Percentiles rank a stretch among this genome's conserved stretches.
Evolutionary conservation across 1,140 invertebrate species (phyloP).

Genomic region (Saccostrea cuccullata): DNA sequence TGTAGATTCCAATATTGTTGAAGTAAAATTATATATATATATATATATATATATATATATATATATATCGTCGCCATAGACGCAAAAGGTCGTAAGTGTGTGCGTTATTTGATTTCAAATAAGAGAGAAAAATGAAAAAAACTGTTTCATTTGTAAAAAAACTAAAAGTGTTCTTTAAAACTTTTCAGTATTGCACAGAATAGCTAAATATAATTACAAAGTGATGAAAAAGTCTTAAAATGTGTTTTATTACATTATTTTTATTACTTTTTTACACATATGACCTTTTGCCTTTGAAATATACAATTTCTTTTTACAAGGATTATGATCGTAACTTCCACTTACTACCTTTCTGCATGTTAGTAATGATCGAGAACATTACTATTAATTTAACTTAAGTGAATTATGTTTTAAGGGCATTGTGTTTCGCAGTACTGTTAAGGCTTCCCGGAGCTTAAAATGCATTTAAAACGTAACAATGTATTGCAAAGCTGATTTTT

Average conservation of each 20-base stretch:
- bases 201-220: not conserved
- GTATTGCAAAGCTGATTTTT: no score
- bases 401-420: no score
- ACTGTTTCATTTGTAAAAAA: not conserved
- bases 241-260: not conserved
- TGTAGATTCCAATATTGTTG: not conserved
- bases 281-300: no score
- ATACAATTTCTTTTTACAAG: not conserved
- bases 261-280: not conserved
- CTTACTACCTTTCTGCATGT: not conserved
- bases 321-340: conserved; percentile 7
- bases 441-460: no score
- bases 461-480: no score
- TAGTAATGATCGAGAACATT: no score
- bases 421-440: no score
- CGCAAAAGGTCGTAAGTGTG: not conserved
- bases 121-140: not conserved
- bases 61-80: no score
- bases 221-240: not conserved
- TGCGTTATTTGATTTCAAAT: no score
- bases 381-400: no score
- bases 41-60: no score
- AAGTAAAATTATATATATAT: no score
- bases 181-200: not conserved
- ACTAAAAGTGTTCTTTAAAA: not conserved